Conservation (phyloP, 1,140 invertebrate genomes). For the Zaprionus davidi region DNA sequence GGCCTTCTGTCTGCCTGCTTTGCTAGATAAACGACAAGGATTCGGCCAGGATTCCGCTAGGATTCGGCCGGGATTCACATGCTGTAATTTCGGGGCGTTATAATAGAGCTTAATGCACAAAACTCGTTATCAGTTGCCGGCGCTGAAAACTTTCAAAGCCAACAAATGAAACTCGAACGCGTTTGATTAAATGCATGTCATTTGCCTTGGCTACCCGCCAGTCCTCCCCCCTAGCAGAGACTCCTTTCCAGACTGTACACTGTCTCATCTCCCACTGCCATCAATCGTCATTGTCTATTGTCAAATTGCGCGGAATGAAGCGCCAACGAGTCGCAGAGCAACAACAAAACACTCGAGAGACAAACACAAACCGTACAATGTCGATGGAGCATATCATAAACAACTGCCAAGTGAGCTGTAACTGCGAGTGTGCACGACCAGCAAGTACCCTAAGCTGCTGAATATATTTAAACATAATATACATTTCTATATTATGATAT, state of each 20-base stretch:
- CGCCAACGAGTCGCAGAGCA: constrained; percentile 38
- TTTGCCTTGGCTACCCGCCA: constrained; percentile 42
- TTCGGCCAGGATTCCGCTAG: constrained; percentile 44
- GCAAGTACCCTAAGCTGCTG: background rate
- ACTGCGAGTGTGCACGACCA: background rate
- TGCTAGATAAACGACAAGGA: constrained; percentile 76
- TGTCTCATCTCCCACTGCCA: constrained; percentile 25
- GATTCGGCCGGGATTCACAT: constrained; percentile 50
- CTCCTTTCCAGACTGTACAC: background rate
- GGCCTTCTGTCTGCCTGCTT: constrained; percentile 55
- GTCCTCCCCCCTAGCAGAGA: constrained; percentile 17
- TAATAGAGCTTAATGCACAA: constrained; percentile 80
- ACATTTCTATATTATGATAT: background rate
- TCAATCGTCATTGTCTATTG: constrained; percentile 76
- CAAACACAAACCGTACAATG: constrained; percentile 32
- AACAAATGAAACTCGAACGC: constrained; percentile 70
- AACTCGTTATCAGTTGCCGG: constrained; percentile 74
- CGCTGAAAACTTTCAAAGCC: constrained; percentile 71
- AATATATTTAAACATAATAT: background rate
- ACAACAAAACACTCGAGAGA: constrained; percentile 50
- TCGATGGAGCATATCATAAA: constrained; percentile 46
- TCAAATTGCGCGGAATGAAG: constrained; percentile 75
- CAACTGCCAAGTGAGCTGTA: constrained; percentile 2
- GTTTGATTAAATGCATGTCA: constrained; percentile 81
- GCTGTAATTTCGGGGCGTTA: constrained; percentile 75